Conservation (phyloP, 2,888 invertebrate genomes). For the Enchytraeus crypticus region DNA sequence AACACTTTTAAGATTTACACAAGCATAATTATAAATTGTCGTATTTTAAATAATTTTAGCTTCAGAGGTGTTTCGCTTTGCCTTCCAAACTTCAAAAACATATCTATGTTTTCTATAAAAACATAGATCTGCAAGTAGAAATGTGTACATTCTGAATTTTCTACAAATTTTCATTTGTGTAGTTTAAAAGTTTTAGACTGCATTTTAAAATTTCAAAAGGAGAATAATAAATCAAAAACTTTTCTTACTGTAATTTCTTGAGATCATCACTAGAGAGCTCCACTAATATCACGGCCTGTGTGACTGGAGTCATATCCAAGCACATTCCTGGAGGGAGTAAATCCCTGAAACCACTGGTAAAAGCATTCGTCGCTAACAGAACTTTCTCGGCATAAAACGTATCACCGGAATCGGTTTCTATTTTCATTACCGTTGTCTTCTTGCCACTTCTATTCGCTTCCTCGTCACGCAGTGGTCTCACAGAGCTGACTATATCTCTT, state of each 20-base stretch:
- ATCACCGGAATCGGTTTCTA: background rate
- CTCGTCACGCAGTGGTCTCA: background rate
- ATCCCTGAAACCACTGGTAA: background rate
- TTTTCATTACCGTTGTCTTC: background rate
- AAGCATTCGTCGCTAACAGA: conserved; percentile 6
- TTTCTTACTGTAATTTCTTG: background rate
- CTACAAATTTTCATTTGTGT: too few relatives aligned
- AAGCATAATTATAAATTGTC: too few relatives aligned
- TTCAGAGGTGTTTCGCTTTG: too few relatives aligned
- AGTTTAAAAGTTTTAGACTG: too few relatives aligned
- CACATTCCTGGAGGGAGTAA: background rate
- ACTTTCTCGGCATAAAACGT: conserved; percentile 4
- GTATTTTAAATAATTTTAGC: too few relatives aligned
- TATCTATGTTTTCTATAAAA: too few relatives aligned
- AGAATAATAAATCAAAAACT: background rate
- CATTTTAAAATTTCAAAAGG: too few relatives aligned
- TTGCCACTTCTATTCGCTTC: background rate
- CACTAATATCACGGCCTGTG: background rate
- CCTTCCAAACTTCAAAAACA: too few relatives aligned
- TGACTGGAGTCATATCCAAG: background rate
- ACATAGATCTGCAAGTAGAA: too few relatives aligned
- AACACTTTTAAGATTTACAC: too few relatives aligned
- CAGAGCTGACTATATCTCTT: background rate
- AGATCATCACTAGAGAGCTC: conserved; percentile 2
- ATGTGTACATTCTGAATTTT: too few relatives aligned